Percentiles rank a stretch among this genome's conserved stretches.
Evolutionary conservation across 2,888 invertebrate species (phyloP).

Genomic region (Disparrhopalites patrizii): DNA sequence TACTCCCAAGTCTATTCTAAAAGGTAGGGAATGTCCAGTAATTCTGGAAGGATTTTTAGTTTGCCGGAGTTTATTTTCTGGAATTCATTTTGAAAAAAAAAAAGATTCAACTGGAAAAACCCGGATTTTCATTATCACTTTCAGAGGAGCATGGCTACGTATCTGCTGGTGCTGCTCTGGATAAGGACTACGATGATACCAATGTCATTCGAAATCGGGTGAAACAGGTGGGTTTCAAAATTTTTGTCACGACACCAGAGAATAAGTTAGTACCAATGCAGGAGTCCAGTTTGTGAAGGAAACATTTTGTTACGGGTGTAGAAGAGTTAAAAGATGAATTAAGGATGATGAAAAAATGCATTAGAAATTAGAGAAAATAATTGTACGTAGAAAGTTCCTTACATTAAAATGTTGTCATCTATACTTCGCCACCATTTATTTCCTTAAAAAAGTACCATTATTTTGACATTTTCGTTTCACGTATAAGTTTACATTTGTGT

Average conservation of each 20-base stretch:
- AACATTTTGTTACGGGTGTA: too few relatives aligned
- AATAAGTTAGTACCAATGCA: too few relatives aligned
- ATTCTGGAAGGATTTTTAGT: neutral
- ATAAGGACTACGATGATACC: slow-evolving; percentile 20
- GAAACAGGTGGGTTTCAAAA: neutral
- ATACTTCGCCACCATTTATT: too few relatives aligned
- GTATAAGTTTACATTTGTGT: too few relatives aligned
- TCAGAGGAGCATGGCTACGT: slow-evolving; percentile 30
- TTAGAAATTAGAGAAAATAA: too few relatives aligned
- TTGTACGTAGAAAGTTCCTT: too few relatives aligned
- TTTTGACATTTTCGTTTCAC: neutral
- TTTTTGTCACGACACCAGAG: neutral
- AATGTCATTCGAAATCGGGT: slow-evolving; percentile 5
- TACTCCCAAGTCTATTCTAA: slow-evolving; percentile 15
- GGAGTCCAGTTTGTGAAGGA: too few relatives aligned
- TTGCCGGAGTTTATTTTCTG: neutral
- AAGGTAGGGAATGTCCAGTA: neutral
- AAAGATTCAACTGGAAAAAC: neutral
- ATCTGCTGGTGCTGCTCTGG: slow-evolving; percentile 12
- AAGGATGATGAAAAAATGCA: too few relatives aligned
- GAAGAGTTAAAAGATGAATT: too few relatives aligned
- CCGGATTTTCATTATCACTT: neutral
- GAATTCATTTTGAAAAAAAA: neutral
- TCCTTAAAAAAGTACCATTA: too few relatives aligned
- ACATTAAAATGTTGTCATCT: too few relatives aligned